Conservation (phyloP, 2,888 invertebrate species). For the Plebejus argus region DNA sequence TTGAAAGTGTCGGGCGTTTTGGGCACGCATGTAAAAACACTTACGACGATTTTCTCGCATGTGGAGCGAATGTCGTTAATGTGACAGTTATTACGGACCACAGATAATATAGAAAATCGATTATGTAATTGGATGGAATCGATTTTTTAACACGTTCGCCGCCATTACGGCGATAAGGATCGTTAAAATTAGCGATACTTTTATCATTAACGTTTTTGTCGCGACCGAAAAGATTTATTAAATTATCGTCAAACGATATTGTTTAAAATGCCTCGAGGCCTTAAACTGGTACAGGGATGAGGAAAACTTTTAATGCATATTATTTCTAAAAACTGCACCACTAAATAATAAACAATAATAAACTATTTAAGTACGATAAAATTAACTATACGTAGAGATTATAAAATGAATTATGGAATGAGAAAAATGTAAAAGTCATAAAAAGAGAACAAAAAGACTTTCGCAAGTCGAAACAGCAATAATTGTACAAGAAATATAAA, state of each 20-base stretch:
- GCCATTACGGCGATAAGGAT: constrained; percentile 24
- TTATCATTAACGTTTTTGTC: constrained; percentile 26
- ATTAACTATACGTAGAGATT: too few relatives aligned
- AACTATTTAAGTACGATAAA: not conserved
- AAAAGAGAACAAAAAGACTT: not conserved
- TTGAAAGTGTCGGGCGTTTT: constrained; percentile 3
- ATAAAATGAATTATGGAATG: not conserved
- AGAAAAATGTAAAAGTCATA: not conserved
- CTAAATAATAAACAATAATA: not conserved
- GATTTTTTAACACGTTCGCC: constrained; percentile 29
- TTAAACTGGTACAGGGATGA: constrained; percentile 13
- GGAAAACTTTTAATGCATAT: not conserved
- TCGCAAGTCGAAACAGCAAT: not conserved
- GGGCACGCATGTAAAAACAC: constrained; percentile 6
- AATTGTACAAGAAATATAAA: not conserved
- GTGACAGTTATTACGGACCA: constrained; percentile 27
- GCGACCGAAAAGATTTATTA: constrained; percentile 27
- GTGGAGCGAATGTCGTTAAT: constrained; percentile 23
- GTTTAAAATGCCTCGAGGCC: constrained; percentile 19
- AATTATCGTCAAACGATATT: constrained; percentile 30
- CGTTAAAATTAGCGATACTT: constrained; percentile 29
- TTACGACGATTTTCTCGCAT: constrained; percentile 1
- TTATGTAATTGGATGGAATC: constrained; percentile 18
- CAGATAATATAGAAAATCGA: constrained; percentile 27
- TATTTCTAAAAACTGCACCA: not conserved